Percentiles rank a stretch among this genome's conserved stretches.
These are phyloP conservation scores for Tipula vernalis DNA, from an alignment of 2,888 invertebrate genomes.

Conservation along the genomic window DNA sequence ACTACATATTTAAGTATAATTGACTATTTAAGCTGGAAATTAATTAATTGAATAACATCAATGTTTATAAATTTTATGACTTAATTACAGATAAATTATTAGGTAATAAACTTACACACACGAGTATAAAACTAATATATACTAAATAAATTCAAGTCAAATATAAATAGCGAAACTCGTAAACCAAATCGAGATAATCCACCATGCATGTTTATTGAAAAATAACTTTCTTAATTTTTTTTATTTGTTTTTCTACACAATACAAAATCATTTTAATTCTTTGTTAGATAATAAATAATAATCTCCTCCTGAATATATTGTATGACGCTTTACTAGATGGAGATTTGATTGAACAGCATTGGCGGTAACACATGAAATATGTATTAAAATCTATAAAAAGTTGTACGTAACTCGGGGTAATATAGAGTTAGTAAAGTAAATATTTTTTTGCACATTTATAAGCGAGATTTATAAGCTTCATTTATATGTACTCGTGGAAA, in stretches of 20 bases:
- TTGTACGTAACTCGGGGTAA: neutral
- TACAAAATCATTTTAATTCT: neutral
- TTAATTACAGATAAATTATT: neutral
- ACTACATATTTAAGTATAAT: neutral
- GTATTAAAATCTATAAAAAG: neutral
- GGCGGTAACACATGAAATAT: neutral
- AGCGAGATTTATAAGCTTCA: too few species aligned
- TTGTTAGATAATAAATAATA: neutral
- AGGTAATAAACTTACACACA: too few species aligned
- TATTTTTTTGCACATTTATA: too few species aligned
- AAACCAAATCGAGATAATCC: neutral
- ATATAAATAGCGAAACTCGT: neutral
- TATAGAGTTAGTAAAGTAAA: too few species aligned
- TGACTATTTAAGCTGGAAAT: neutral
- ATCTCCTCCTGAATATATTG: neutral
- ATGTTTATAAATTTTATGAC: neutral
- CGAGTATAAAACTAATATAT: neutral
- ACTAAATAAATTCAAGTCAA: neutral
- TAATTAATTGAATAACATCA: neutral
- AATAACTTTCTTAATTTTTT: neutral
- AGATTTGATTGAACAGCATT: neutral
- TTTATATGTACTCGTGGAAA: too few species aligned
- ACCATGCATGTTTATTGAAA: neutral
- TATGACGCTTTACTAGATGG: neutral
- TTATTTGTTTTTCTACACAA: too few species aligned